phyloP scores from a whole-genome alignment of 2,113 vertebrate species.

The Pipa parva region DNA sequence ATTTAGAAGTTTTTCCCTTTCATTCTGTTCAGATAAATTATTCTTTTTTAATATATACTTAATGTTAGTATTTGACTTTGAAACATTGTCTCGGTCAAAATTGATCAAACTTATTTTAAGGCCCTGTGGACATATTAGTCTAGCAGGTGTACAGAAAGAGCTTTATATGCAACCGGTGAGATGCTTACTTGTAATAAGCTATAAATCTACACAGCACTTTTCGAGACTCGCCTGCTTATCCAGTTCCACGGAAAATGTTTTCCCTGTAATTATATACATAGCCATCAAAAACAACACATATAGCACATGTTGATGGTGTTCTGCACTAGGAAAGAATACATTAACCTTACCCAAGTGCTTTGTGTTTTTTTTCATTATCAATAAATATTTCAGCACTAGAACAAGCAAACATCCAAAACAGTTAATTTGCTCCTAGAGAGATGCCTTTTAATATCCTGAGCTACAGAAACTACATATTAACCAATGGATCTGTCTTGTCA shows the following conservation, averaged over 20 bases:
- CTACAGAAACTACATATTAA: not conserved
- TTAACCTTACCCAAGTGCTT: not conserved
- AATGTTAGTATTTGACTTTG: not conserved
- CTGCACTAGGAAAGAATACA: not conserved
- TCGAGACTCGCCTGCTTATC: not conserved
- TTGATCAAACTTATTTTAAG: not conserved
- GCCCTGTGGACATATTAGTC: not conserved
- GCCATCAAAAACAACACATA: not conserved
- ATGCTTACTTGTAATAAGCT: not conserved
- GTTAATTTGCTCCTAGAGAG: not conserved
- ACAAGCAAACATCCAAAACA: not conserved
- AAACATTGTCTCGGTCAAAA: not conserved
- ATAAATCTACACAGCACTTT: not conserved
- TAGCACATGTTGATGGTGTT: not conserved
- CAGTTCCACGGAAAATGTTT: not conserved
- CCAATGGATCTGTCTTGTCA: not conserved
- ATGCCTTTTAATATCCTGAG: not conserved
- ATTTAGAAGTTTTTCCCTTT: conserved; percentile 1
- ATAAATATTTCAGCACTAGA: not conserved
- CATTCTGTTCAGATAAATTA: not conserved
- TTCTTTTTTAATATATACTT: not conserved
- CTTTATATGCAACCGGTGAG: not conserved
- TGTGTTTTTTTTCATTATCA: not conserved
- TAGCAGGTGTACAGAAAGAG: not conserved
- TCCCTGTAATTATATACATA: not conserved